phyloP scores from a whole-genome alignment of 1,140 invertebrate genomes.

The Cotesia glomerata region DNA sequence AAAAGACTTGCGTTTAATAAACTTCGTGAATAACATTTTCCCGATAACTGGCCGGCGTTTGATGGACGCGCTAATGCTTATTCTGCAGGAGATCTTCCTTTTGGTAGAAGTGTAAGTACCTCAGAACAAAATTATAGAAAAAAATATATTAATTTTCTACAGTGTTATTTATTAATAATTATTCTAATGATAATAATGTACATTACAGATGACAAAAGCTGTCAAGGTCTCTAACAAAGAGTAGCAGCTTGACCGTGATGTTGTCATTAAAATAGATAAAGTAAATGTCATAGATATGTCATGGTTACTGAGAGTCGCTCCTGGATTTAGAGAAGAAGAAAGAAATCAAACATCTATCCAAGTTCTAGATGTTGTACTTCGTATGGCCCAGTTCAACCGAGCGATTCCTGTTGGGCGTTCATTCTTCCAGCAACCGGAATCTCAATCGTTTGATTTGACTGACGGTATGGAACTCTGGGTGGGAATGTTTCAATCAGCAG shows the following conservation, averaged over 20 bases:
- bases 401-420: slow-evolving; percentile 58
- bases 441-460: slow-evolving; percentile 57
- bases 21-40: slow-evolving; percentile 46
- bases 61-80: slow-evolving; percentile 77
- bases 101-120: slow-evolving; percentile 38
- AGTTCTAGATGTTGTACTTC: slow-evolving; percentile 83
- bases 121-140: too few species aligned
- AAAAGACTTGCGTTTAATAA: slow-evolving; percentile 52
- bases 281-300: slow-evolving; percentile 65
- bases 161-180: background rate
- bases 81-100: slow-evolving; percentile 49
- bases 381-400: slow-evolving; percentile 60
- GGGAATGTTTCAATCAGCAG: slow-evolving; percentile 76
- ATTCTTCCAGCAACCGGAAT: slow-evolving; percentile 61
- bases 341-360: slow-evolving; percentile 73
- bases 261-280: slow-evolving; percentile 68
- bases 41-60: slow-evolving; percentile 66
- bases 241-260: slow-evolving; percentile 59
- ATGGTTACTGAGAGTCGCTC: slow-evolving; percentile 62
- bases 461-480: slow-evolving; percentile 74
- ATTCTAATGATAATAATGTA: background rate
- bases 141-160: too few species aligned
- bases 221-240: slow-evolving; percentile 49
- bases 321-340: slow-evolving; percentile 49
- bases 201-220: slow-evolving; percentile 19